These are phyloP conservation scores for Corythoichthys haematopterus DNA, from an alignment of 2,113 vertebrate species.

Conservation along the genomic window DNA sequence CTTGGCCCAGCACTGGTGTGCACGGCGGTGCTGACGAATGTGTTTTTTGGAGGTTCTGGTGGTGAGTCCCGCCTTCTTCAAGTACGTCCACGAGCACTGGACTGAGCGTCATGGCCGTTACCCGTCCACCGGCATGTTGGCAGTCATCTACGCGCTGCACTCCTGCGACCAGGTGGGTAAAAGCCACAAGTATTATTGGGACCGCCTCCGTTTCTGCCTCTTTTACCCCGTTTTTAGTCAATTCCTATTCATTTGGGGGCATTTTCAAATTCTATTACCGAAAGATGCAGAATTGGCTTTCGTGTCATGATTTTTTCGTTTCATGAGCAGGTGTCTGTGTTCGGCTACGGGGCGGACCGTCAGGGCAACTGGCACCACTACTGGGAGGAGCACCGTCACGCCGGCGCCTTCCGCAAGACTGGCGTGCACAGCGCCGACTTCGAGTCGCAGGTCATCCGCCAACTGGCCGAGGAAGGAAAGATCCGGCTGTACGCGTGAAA, in stretches of 20 bases:
- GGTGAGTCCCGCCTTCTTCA: constrained; percentile 72
- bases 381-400: constrained; percentile 73
- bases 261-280: too few relatives aligned
- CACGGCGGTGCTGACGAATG: neutral
- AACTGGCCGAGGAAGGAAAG: constrained; percentile 66
- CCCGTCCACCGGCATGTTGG: constrained; percentile 76
- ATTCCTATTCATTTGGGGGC: too few relatives aligned
- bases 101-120: constrained; percentile 71
- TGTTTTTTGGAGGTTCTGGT: constrained; percentile 65
- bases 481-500: constrained; percentile 63
- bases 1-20: too few relatives aligned
- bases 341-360: constrained; percentile 75
- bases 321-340: constrained; percentile 70
- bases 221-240: too few relatives aligned
- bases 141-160: constrained; percentile 74
- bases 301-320: neutral
- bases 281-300: too few relatives aligned
- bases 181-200: too few relatives aligned
- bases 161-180: constrained; percentile 68
- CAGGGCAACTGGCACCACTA: constrained; percentile 83
- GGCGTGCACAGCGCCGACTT: constrained; percentile 71
- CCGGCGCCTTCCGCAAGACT: constrained; percentile 72
- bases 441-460: constrained; percentile 68
- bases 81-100: constrained; percentile 72
- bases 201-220: too few relatives aligned